Percentiles rank a stretch among this genome's conserved stretches.
phyloP scores from a whole-genome alignment of 2,113 vertebrate genomes.

The Tyto alba region DNA sequence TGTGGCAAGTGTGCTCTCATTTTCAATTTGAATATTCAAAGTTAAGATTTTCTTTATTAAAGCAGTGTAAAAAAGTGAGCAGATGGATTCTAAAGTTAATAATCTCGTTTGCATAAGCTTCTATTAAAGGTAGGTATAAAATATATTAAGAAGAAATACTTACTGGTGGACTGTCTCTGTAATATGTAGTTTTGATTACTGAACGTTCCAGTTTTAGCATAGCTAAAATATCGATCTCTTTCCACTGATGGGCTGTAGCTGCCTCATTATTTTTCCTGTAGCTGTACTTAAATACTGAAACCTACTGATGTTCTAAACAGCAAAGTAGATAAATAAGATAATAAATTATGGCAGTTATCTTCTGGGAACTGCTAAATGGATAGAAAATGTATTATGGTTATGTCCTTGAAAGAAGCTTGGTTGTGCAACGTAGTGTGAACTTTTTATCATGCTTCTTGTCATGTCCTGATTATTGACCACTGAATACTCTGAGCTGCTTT shows the following conservation, averaged over 20 bases:
- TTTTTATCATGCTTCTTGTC: not conserved
- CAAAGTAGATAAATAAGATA: slow-evolving; percentile 33
- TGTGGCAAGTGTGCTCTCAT: not conserved
- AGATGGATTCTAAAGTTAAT: not conserved
- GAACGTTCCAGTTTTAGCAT: not conserved
- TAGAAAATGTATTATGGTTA: not conserved
- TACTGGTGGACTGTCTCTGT: not conserved
- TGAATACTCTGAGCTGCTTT: not conserved
- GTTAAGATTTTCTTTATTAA: not conserved
- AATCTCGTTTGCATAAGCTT: not conserved
- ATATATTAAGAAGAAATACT: not conserved
- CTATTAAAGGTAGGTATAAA: not conserved
- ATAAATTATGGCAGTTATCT: slow-evolving; percentile 38
- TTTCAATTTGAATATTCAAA: not conserved
- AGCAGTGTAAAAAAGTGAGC: not conserved
- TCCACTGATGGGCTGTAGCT: not conserved
- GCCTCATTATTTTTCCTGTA: slow-evolving; percentile 49
- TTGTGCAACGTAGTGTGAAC: not conserved
- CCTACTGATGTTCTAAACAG: slow-evolving; percentile 29
- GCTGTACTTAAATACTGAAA: slow-evolving; percentile 19
- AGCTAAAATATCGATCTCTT: not conserved
- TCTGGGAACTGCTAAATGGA: not conserved
- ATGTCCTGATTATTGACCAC: not conserved
- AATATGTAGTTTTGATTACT: not conserved
- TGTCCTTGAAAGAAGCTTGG: slow-evolving; percentile 26